Base-by-base conservation (phyloP, 30 jellyfish, hydroid and myxozoan species). In the Aurelia aurita region DNA sequence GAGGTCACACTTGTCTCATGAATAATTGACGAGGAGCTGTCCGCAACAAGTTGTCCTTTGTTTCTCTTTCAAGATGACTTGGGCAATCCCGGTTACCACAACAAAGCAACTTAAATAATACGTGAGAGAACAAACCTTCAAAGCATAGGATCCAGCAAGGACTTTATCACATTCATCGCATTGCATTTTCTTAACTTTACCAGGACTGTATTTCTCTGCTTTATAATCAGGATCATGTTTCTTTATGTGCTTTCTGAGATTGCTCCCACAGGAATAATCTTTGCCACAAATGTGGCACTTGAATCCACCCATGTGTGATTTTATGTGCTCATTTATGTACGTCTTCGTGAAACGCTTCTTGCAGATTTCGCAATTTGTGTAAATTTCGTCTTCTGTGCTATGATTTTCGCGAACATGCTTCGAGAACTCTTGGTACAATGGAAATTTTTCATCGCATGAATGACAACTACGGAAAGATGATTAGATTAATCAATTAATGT, bases 111-210 rank as follows among this genome's bases (percentile, higher is more conserved):
- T 31, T 31, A 31, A 31, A 6, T 35, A 35, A 14, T 19, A 44
- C 18, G 34, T 8, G 39, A 29, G 11, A n/a, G 43, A 21, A 43
- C 82, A n/a, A 14, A 85, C 95, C 82, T 85, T 74, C 53, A 85
- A 32, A 5, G 95, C 84, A 9, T 73, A 29, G 18, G 74, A 12
- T 46, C 95, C 95, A 29, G 75, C 72, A 20, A 85, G 58, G 34
- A 74, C 46, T 55, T 74, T 73, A 15, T 53, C 95, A 49, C 95
- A 85, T 27, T 45, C 72, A 51, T 73, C 95, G 65, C 95, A 85
- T 31, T 75, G 46, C 46, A 34, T n/a, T 22, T 18, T 44, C 69
- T 61, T 49, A 2, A 3, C 71, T 16, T 8, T 45, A 72, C 55
- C 80, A n/a, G 73, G 31, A 19, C 12, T 9, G 7, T 62, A 61